A percentile compares a stretch with the other conserved stretches of the same genome.
phyloP scores from a whole-genome alignment of 2,888 invertebrate species.

The Belgica antarctica region DNA sequence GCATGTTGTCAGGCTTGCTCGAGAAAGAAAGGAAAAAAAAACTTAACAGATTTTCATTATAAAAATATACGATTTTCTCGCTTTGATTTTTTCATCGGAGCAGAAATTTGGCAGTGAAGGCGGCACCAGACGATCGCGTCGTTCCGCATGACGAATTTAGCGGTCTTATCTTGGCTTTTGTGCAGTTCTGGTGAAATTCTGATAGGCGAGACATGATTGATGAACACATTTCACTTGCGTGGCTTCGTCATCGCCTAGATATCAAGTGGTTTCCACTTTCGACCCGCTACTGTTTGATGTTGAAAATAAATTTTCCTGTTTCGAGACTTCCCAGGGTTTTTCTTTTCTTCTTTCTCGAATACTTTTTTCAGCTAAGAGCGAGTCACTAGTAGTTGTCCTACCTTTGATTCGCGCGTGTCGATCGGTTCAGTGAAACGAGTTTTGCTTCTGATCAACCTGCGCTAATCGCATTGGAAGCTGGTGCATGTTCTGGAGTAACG shows the following conservation, averaged over 20 bases:
- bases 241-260: not conserved
- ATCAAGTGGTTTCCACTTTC: constrained; percentile 18
- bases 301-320: constrained; percentile 35
- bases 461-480: not conserved
- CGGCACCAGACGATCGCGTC: not conserved
- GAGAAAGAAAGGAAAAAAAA: not conserved
- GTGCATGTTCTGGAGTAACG: not conserved
- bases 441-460: not conserved
- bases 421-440: constrained; percentile 17
- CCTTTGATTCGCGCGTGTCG: constrained; percentile 15
- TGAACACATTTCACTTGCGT: not conserved
- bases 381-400: constrained; percentile 16
- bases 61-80: constrained; percentile 7
- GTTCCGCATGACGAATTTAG: no score
- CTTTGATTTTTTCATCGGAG: not conserved
- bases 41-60: not conserved
- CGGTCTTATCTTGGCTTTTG: no score
- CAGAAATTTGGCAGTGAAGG: not conserved
- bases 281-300: constrained; percentile 23
- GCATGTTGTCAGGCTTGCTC: not conserved
- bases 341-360: not conserved
- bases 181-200: not conserved
- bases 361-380: constrained; percentile 18
- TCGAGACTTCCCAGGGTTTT: constrained; percentile 24
- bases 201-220: not conserved